phyloP scores from a whole-genome alignment of 35 echinoderm and acorn worm genomes.

The Ptychodera flava region DNA sequence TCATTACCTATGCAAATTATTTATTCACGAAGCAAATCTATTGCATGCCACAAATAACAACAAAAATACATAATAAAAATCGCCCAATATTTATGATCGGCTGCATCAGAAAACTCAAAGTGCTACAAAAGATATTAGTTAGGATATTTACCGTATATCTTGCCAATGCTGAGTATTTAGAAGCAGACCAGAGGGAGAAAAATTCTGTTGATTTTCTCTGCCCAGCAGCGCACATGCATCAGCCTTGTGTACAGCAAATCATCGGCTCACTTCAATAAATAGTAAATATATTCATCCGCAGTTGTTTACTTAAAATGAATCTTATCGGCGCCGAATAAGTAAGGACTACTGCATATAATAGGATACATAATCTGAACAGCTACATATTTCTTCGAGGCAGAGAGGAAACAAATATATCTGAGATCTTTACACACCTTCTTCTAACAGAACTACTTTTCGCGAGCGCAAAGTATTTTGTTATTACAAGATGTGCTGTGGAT shows the following conservation, averaged over 20 bases:
- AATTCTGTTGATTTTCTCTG: constrained; percentile 1
- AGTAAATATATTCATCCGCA: not conserved
- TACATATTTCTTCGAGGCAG: too few species aligned
- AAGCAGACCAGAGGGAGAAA: not conserved
- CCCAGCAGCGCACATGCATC: not conserved
- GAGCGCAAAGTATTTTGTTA: not conserved
- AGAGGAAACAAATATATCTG: too few species aligned
- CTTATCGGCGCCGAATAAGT: too few species aligned
- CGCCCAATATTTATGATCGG: not conserved
- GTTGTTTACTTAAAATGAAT: not conserved
- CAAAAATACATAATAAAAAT: constrained; percentile 2
- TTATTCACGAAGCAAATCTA: constrained; percentile 1
- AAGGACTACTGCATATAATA: too few species aligned
- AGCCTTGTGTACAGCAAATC: not conserved
- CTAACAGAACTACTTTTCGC: not conserved
- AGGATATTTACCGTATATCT: not conserved
- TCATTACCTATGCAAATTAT: constrained; percentile 2
- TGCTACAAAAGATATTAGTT: not conserved
- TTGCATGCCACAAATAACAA: constrained; percentile 1
- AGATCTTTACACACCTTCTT: too few species aligned
- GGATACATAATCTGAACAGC: too few species aligned
- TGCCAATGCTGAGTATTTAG: not conserved
- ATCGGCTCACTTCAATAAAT: constrained; percentile 1
- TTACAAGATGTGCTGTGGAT: not conserved
- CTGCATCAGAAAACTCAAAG: not conserved